Base-by-base conservation (phyloP, 2,113 vertebrate species). In the Onychorhynchus coronatus region DNA sequence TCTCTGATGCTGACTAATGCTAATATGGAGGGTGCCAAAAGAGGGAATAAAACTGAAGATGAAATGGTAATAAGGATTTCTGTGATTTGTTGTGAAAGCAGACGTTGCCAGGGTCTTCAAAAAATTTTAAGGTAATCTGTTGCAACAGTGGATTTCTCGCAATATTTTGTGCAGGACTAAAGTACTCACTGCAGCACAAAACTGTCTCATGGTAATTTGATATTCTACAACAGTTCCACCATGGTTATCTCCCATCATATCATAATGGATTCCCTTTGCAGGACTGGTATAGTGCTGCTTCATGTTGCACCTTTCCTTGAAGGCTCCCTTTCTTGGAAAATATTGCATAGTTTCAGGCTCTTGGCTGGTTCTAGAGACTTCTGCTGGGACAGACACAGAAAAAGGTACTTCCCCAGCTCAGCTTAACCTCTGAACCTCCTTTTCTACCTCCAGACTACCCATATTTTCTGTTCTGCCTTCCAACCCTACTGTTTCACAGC, bases 401-500 rank as follows among this genome's bases (percentile, higher is more conserved):
- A 91, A 91, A 86, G 39, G 39, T 12, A 53, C 7, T 73, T 71
- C 33, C 23, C 7, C 16, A 58, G 4, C 16, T 62, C 76, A 82
- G 21, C 14, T 53, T 50, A 77, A 86, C 20, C 41, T 28, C 68
- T 75, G 75, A 88, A 39, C 41, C 23, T 71, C 56, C 22, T 24
- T 91, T 22, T 89, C 17, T 75, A 79, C n/a, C 22, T 75, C 61
- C 66, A 78, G 53, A 81, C 66, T 81, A 77, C 61, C 31, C 14
- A 4, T 56, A 81, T 91, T 94, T 96, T 93, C 77, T 91, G 28
- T 80, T 93, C 68, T 81, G 50, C 49, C 53, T 94, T 93, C 65
- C 65, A 92, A 71, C 14, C 83, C 79, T 81, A 88, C 82, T 90
- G 93, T 88, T 88, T 77, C 72, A 77, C 85, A 86, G 93, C 79